These are phyloP conservation scores for Gorsachius magnificus DNA, from an alignment of 2,797 vertebrate species.

Conservation along the genomic window DNA sequence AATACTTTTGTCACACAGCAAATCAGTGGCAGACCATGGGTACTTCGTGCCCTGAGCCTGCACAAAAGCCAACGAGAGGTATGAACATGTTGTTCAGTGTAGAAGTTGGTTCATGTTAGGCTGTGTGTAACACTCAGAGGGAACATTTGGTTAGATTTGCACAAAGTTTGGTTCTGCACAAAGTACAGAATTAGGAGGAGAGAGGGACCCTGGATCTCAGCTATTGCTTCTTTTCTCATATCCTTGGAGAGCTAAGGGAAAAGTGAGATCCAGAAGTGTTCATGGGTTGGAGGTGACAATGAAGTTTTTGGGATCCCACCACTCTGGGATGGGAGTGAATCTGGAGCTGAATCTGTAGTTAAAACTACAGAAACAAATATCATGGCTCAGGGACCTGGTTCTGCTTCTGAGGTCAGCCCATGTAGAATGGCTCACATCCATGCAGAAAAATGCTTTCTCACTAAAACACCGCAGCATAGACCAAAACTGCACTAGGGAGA, in stretches of 20 bases:
- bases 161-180: neutral
- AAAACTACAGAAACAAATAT: neutral
- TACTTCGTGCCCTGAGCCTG: neutral
- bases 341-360: neutral
- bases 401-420: neutral
- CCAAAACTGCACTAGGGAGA: neutral
- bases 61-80: neutral
- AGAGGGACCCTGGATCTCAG: neutral
- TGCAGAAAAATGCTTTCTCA: neutral
- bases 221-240: neutral
- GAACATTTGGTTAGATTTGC: neutral
- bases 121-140: neutral
- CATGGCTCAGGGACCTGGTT: neutral
- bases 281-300: neutral
- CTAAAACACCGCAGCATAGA: neutral
- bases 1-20: neutral
- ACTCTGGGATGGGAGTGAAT: neutral
- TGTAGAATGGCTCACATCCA: accelerated
- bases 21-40: neutral
- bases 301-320: neutral
- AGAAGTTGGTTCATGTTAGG: neutral
- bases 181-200: neutral
- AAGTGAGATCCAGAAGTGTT: neutral
- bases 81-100: neutral
- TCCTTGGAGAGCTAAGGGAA: neutral